Base-by-base conservation (phyloP, 2,113 vertebrate species). In the Neoarius graeffei region DNA sequence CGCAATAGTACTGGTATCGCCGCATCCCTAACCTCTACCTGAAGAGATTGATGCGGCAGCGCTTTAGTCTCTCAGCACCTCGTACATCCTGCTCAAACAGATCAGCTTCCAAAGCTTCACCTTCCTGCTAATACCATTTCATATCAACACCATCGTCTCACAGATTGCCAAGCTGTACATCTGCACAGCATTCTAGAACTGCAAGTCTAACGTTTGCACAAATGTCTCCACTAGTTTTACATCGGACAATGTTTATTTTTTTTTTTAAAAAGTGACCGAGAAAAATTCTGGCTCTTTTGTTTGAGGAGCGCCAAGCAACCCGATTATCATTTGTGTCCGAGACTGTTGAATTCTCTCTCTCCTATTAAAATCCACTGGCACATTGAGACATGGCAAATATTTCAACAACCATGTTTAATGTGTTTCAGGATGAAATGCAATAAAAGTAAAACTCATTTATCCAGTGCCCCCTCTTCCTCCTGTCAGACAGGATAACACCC, bases 401-500 rank as follows among this genome's bases (percentile, higher is more conserved):
- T 66, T 27, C 25, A 27, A 13, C 25, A 71, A 71, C 5, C 4
- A 1, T 74, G 48, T 74, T 74, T 48, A 42, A 48, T 48, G 19
- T 0, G 3, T 48, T 48, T 23, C 35, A 74, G 71, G 35, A 3
- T 74, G 35, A 42, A 48, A 42, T 48, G 23, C 54, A 54, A 54
- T 11, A 54, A 6, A 56, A 9, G 25, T n/a, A 25, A 7, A 25
- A n/a, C 13, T 5, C 20, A 77, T 17, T 50, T 52, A 11, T 13
- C 20, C 20, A 50, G 7, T 20, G 3, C 2, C 35, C 0, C 0
- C 42, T 23, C 42, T 76, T 84, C 92, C 92, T 93, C 94, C 94
- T 94, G 93, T 92, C 90, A 86, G 81, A 89, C 83, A 81, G 71
- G 92, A 94, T 90, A 93, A 94, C 25, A 84, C 77, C 83, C 85